phyloP scores from a whole-genome alignment of 2,888 invertebrate genomes.

The Dimorphilus gyrociliatus region DNA sequence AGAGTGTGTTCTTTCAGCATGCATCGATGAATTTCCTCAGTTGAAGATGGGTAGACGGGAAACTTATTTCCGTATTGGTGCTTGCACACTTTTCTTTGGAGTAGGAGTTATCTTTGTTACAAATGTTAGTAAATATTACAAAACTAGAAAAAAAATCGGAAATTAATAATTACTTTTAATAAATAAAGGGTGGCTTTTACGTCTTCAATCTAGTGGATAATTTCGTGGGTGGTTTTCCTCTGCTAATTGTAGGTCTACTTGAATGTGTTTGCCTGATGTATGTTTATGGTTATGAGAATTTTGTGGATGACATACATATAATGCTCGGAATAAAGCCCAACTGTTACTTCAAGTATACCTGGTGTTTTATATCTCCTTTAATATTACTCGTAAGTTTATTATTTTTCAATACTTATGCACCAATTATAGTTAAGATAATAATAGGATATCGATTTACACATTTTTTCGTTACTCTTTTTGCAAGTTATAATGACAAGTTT shows the following conservation, averaged over 20 bases:
- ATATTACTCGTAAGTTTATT: constrained; percentile 17
- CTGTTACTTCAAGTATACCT: constrained; percentile 16
- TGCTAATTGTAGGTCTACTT: constrained; percentile 33
- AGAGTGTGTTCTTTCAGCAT: constrained; percentile 34
- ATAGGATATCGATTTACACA: too few relatives aligned
- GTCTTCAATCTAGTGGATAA: constrained; percentile 31
- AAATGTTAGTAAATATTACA: too few relatives aligned
- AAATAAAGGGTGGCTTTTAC: constrained; percentile 37
- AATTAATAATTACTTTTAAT: too few relatives aligned
- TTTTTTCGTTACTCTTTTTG: too few relatives aligned
- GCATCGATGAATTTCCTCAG: constrained; percentile 28
- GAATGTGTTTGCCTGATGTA: constrained; percentile 29
- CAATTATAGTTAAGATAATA: too few relatives aligned
- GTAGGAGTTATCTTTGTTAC: too few relatives aligned
- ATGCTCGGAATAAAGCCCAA: constrained; percentile 19
- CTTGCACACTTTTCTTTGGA: too few relatives aligned
- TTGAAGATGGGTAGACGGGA: constrained; percentile 15
- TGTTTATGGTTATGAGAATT: constrained; percentile 26
- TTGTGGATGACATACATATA: constrained; percentile 22
- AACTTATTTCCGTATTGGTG: too few relatives aligned
- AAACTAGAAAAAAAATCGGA: too few relatives aligned
- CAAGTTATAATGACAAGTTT: not conserved
- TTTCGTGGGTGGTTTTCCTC: constrained; percentile 32
- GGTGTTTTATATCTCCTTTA: constrained; percentile 19
- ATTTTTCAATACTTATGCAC: not conserved